These are phyloP conservation scores for Phyto melanocephala DNA, from an alignment of 2,888 invertebrate genomes.

Conservation along the genomic window DNA sequence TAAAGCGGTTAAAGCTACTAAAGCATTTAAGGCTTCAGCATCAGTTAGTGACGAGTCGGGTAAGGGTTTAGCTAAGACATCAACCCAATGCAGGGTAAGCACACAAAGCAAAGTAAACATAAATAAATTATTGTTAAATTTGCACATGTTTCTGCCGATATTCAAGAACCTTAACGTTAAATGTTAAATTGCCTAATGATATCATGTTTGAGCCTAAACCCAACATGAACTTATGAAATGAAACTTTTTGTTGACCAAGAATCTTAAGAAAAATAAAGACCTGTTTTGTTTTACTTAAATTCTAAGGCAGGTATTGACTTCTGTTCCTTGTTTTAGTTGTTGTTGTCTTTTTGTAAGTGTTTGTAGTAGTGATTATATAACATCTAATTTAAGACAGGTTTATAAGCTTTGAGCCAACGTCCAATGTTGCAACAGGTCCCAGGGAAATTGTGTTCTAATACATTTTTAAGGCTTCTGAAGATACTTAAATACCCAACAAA, in stretches of 20 bases:
- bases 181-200: conserved; percentile 57
- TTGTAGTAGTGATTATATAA: conserved; percentile 47
- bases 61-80: conserved; percentile 33
- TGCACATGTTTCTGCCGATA: conserved; percentile 70
- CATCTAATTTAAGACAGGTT: conserved; percentile 56
- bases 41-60: neutral
- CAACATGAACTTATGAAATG: conserved; percentile 45
- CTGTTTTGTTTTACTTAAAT: conserved; percentile 30
- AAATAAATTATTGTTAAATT: conserved; percentile 77
- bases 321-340: neutral
- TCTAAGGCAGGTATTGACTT: neutral
- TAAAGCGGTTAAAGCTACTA: conserved; percentile 45
- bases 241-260: conserved; percentile 29
- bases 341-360: neutral
- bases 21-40: conserved; percentile 11
- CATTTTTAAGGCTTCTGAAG: neutral
- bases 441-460: neutral
- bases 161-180: conserved; percentile 53
- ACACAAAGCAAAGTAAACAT: conserved; percentile 67
- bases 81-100: conserved; percentile 8
- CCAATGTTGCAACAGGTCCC: conserved; percentile 5
- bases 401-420: neutral
- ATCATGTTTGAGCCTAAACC: conserved; percentile 34
- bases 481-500: neutral
- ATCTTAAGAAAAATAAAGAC: conserved; percentile 30